Conservation (phyloP, 2,797 vertebrate genomes). For the Hipposideros larvatus region DNA sequence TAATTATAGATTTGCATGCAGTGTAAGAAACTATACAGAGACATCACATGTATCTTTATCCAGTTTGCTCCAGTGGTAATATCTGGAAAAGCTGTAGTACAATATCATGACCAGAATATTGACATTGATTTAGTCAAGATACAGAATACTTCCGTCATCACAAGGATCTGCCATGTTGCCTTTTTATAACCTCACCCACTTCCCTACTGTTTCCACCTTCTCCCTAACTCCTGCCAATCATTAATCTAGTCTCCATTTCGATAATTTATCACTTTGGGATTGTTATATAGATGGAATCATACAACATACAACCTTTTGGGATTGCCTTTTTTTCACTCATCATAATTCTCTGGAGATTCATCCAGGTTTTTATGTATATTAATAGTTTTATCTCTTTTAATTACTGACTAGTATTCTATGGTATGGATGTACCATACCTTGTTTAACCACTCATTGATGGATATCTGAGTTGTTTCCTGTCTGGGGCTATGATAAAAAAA, state of each 20-base stretch:
- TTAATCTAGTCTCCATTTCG: background rate
- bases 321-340: background rate
- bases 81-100: background rate
- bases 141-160: background rate
- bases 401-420: background rate
- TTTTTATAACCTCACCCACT: background rate
- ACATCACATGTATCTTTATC: background rate
- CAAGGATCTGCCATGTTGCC: background rate
- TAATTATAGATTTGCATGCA: background rate
- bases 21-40: background rate
- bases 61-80: background rate
- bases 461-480: background rate
- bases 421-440: background rate
- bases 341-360: background rate
- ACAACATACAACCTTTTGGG: background rate
- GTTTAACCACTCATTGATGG: background rate
- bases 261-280: background rate
- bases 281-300: background rate
- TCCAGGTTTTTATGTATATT: background rate
- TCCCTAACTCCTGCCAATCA: background rate
- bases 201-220: background rate
- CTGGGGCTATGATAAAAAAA: background rate
- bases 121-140: background rate
- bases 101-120: background rate
- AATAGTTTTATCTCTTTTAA: background rate